phyloP scores from a whole-genome alignment of 2,113 vertebrate species.

The Rhinolophus ferrumequinum region DNA sequence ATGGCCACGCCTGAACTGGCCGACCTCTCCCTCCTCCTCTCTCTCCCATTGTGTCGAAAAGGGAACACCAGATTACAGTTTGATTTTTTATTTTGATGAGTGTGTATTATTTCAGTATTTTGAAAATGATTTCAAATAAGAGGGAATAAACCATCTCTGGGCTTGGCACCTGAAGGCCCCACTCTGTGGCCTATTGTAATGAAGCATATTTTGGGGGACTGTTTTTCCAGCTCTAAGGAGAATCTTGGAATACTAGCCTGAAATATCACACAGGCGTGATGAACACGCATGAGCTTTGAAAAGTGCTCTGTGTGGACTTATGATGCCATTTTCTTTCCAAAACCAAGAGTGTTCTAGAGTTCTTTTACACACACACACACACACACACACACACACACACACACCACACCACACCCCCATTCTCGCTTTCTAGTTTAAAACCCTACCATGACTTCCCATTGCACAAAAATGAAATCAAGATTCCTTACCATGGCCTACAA shows the following conservation, averaged over 20 bases:
- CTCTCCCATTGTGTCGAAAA: neutral
- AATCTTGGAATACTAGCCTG: neutral
- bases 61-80: neutral
- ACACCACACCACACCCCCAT: neutral
- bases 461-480: neutral
- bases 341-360: neutral
- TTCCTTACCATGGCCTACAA: neutral
- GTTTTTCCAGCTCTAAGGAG: neutral
- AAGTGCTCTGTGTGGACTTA: neutral
- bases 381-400: neutral
- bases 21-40: neutral
- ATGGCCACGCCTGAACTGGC: neutral
- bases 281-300: neutral
- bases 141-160: neutral
- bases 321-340: neutral
- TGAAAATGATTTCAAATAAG: constrained; percentile 14
- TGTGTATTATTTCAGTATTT: neutral
- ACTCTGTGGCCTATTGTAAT: neutral
- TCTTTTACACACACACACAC: neutral
- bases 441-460: neutral
- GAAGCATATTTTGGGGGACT: neutral
- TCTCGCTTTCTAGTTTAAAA: neutral
- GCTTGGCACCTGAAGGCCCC: neutral
- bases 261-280: neutral
- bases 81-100: neutral